These are phyloP conservation scores for Orius laevigatus DNA, from an alignment of 1,140 invertebrate species.

Conservation along the genomic window DNA sequence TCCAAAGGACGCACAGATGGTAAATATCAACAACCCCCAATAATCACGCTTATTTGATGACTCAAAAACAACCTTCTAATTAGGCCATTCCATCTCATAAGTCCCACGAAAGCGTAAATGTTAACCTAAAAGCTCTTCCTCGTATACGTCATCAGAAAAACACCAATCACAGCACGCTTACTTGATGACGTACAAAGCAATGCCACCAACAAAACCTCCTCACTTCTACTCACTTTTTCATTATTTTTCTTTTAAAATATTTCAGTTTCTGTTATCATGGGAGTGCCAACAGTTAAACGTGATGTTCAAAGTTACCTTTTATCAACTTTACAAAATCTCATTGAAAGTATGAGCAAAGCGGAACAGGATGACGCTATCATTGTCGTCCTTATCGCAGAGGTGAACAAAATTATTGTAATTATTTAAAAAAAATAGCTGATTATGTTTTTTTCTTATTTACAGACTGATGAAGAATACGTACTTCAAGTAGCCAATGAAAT, in stretches of 20 bases:
- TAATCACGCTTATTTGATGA: no score
- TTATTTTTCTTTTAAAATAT: conserved; percentile 19
- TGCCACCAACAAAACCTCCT: no score
- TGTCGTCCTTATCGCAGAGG: conserved; percentile 81
- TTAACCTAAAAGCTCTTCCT: no score
- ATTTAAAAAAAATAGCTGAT: no score
- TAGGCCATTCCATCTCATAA: no score
- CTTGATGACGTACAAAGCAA: no score
- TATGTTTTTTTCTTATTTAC: conserved; percentile 23
- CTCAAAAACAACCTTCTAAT: no score
- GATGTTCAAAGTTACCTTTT: conserved; percentile 80
- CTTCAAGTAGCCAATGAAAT: conserved; percentile 53
- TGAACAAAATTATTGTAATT: conserved; percentile 25
- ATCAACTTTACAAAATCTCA: conserved; percentile 70
- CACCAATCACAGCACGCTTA: no score
- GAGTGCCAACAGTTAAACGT: conserved; percentile 75
- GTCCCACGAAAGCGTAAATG: no score
- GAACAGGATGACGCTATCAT: conserved; percentile 72
- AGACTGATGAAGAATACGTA: conserved; percentile 54
- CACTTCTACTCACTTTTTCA: no score
- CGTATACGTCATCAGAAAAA: no score
- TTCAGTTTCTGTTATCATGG: conserved; percentile 62
- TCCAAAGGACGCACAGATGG: conserved; percentile 53
- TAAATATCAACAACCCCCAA: no score
- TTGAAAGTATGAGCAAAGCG: conserved; percentile 57